Evolutionary conservation across 2,113 vertebrate genomes (phyloP).

Genomic region (Rynchops niger): DNA sequence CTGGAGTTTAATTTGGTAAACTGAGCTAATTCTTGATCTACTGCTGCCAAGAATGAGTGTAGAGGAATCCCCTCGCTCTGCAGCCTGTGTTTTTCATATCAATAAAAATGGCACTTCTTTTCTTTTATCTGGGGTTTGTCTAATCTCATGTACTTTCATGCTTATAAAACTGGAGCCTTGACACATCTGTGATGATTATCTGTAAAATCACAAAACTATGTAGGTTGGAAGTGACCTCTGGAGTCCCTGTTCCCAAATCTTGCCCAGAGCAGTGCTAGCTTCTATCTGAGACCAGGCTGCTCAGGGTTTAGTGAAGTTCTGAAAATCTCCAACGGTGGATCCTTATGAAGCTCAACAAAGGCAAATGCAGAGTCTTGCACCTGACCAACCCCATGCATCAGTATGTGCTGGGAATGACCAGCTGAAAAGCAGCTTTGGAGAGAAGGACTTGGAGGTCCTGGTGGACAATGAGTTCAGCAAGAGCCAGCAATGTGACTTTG

Average conservation of each 20-base stretch:
- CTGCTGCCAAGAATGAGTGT: background rate
- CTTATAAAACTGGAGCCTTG: background rate
- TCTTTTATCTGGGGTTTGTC: background rate
- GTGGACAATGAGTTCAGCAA: background rate
- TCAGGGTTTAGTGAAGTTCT: background rate
- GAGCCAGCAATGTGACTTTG: background rate
- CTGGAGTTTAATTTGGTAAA: background rate
- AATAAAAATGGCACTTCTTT: background rate
- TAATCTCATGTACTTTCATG: background rate
- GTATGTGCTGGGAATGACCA: background rate
- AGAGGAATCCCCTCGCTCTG: background rate
- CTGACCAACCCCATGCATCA: background rate
- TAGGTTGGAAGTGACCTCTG: background rate
- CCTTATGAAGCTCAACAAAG: background rate
- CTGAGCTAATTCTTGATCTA: background rate
- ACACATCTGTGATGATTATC: background rate
- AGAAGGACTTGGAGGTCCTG: background rate
- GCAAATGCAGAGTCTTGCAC: background rate
- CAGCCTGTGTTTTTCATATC: background rate
- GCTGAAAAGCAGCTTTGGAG: background rate
- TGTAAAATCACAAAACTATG: background rate
- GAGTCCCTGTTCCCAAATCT: background rate
- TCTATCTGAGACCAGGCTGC: background rate
- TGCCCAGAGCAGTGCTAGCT: background rate
- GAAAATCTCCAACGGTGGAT: rapidly evolving